These are phyloP conservation scores for Acronicta psi DNA, from an alignment of 2,888 invertebrate species.

Conservation along the genomic window DNA sequence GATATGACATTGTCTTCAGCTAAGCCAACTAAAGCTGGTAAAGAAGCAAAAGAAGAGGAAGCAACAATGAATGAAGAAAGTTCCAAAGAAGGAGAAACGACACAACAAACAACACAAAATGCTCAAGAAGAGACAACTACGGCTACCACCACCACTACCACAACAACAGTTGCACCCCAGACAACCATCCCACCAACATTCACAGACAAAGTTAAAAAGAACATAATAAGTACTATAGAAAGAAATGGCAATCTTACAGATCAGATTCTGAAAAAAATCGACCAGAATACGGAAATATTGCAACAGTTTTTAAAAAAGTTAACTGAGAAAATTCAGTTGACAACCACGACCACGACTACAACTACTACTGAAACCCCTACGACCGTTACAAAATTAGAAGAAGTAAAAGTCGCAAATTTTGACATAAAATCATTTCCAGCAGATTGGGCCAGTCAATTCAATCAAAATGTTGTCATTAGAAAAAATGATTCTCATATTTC, in stretches of 20 bases:
- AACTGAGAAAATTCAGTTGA: constrained; percentile 52
- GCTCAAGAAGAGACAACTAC: constrained; percentile 7
- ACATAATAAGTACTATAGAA: constrained; percentile 64
- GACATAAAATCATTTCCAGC: not conserved
- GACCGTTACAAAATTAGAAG: constrained; percentile 1
- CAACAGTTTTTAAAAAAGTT: constrained; percentile 72
- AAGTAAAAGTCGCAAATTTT: constrained; percentile 4
- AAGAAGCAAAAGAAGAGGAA: constrained; percentile 47
- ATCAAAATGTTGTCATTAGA: constrained; percentile 19
- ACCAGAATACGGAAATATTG: constrained; percentile 74
- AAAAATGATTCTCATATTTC: constrained; percentile 56
- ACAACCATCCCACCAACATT: constrained; percentile 20
- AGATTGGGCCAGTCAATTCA: constrained; percentile 13
- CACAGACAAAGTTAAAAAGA: constrained; percentile 39
- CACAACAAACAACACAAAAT: constrained; percentile 14
- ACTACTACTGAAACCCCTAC: not conserved
- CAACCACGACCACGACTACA: too few species aligned
- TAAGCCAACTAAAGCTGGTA: constrained; percentile 32
- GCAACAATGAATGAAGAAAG: constrained; percentile 31
- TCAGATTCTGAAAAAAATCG: constrained; percentile 76
- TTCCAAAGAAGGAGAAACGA: constrained; percentile 34
- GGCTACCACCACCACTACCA: constrained; percentile 17
- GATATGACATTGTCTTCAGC: constrained; percentile 24
- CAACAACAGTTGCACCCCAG: not conserved
- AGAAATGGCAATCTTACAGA: constrained; percentile 73